Base-by-base conservation (phyloP, 1,140 invertebrate genomes). In the Spodoptera litura region DNA sequence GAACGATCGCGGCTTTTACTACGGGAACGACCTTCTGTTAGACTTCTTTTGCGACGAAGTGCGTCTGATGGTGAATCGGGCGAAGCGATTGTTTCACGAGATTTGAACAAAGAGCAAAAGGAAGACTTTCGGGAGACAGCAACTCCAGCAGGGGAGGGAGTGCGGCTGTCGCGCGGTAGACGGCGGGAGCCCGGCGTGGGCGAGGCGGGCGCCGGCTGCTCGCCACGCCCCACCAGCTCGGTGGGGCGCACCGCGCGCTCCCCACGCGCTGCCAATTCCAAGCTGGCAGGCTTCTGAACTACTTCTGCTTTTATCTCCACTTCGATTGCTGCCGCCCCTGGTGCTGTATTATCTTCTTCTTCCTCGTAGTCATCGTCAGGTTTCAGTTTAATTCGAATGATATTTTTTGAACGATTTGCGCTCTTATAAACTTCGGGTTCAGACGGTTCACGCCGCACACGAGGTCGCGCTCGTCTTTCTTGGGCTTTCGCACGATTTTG, bases 31-130 rank as follows among this genome's bases (percentile, higher is more conserved):
- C 94, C 93, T 56, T 93, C 93, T 62, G 91, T 94, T 13, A 92
- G 79, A 83, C 90, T 93, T 75, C 93, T 93, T 85, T 93, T 94
- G 53, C 93, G 88, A 49, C 89, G 88, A 61, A 90, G 76, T 35
- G 81, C 89, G 35, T 89, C 95, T 86, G 72, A 96, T 9, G 96
- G 96, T 2, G 96, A 97, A 80, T 97, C 96, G 2, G 96, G 96
- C 79, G 96, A 97, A 9, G 96, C 93, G 44, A 95, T 94, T 5
- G 94, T 94, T 86, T 95, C 95, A 61, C 92, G 94, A 78, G 96
- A 96, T 88, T 96, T 97, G 84, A 98, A 98, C 6, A 98, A 89
- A 1, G 97, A 97, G 79, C 97, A 96, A 83, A 98, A 97, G 25
- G 97, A 97, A 81, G 96, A 97, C 87, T 97, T 97, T 59, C 97